Evolutionary conservation across 2,888 invertebrate species (phyloP), one percentile per base, ranked within the genome.

Genomic region (Syritta pipiens): DNA sequence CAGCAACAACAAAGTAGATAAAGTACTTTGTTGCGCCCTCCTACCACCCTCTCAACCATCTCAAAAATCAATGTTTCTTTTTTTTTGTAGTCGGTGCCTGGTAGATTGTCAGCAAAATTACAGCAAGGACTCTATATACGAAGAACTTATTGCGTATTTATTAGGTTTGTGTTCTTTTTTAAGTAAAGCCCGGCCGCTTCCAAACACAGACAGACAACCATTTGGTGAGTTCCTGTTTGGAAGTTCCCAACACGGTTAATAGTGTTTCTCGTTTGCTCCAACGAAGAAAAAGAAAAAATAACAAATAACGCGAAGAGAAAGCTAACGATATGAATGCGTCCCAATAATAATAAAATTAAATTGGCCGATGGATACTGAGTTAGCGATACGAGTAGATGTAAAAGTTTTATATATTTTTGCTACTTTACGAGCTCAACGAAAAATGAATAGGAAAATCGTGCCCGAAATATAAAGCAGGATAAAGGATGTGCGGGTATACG

Each of bases 321-420:
- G 49, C 46, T 63, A 53, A 68, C 55, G 63, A 59, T 59, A 69
- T 81, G 68, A 81, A 63, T 75, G 81, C 63, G 75, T 48, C 60
- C 69, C 59, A 68, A 81, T 75, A 75, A 75, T 81, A 81, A 81
- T 81, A 81, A 81, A 75, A 81, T 81, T 81, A 81, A 81, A 81
- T 81, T 69, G 67, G 57, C 57, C 62, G 26, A 81, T 63, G 74
- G 67, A 79, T 68, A 65, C 57, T 51, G 12, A 14, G 60, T 32
- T 59, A 48, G 53, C 30, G 44, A 72, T 63, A 65, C 65, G 71
- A 62, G 62, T 65, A 53, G 67, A 67, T 72, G 62, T 67, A 74
- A 79, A 79, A 74, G 67, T 74, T 79, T 79, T 79, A 72, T 67
- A 74, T 60, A 74, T 72, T 67, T 67, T 62, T 55, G 46, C 48